Evolutionary conservation across 2,113 vertebrate genomes (phyloP).

Genomic region (Dasyornis broadbenti): DNA sequence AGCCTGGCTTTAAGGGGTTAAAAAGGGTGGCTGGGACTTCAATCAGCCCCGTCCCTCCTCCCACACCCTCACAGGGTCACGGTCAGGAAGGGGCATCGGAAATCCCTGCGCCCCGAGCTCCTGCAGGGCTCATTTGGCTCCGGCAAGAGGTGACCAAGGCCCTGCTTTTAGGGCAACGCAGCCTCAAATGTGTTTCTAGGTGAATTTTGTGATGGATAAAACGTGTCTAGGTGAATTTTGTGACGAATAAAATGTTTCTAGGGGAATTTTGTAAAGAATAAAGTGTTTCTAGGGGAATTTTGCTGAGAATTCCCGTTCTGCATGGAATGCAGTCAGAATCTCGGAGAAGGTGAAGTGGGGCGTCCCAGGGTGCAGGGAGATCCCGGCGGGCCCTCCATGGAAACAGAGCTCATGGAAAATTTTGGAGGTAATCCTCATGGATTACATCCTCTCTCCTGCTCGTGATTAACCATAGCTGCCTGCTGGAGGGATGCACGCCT

Average conservation of each 20-base stretch:
- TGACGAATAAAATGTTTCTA: no score
- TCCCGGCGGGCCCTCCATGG: not conserved
- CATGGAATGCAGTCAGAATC: not conserved
- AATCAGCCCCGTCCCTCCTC: not conserved
- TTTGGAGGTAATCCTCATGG: accelerated
- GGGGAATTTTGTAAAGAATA: not conserved
- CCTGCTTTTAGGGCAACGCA: not conserved
- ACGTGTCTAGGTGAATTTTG: not conserved
- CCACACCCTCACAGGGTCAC: not conserved
- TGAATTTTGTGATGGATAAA: not conserved
- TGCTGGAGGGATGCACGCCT: not conserved
- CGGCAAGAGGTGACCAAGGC: not conserved
- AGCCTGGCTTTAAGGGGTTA: accelerated
- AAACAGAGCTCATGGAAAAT: not conserved
- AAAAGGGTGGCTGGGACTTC: not conserved
- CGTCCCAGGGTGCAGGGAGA: no score
- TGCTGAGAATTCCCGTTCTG: not conserved
- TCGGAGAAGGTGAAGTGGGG: not conserved
- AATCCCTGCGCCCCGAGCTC: not conserved
- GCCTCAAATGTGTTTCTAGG: not conserved
- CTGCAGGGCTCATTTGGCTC: not conserved
- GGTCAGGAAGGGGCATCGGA: not conserved
- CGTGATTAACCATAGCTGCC: not conserved
- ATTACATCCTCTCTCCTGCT: not conserved
- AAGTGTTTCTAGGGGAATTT: not conserved